Evolutionary conservation across 2,797 vertebrate genomes (phyloP).

Genomic region (Squalus acanthias): DNA sequence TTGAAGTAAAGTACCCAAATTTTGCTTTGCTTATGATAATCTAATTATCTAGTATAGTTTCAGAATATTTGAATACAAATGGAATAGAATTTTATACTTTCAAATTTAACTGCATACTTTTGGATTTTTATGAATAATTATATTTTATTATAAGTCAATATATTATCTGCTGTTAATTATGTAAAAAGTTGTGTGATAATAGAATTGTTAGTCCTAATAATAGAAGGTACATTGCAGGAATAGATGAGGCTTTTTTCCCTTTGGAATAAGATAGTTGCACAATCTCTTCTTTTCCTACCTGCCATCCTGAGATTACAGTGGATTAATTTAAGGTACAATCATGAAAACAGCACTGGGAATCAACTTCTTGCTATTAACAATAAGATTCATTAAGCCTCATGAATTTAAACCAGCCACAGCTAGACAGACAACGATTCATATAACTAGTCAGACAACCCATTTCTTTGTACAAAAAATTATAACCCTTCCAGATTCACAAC

Average conservation of each 20-base stretch:
- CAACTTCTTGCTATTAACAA: constrained; percentile 34
- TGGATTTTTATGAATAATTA: constrained; percentile 15
- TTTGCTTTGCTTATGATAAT: not conserved
- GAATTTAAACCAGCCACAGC: constrained; percentile 31
- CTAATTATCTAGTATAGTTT: not conserved
- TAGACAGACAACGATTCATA: constrained; percentile 32
- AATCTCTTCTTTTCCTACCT: constrained; percentile 30
- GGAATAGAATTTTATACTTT: constrained; percentile 29
- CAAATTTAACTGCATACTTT: not conserved
- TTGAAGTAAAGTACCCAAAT: not conserved
- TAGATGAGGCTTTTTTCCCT: not conserved
- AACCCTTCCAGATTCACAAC: constrained; percentile 64
- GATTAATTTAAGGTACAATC: constrained; percentile 36
- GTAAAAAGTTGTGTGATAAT: not conserved
- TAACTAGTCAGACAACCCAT: constrained; percentile 58
- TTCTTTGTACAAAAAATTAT: constrained; percentile 58
- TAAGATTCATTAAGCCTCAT: constrained; percentile 31
- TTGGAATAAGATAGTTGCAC: constrained; percentile 11
- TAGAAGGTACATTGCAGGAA: not conserved
- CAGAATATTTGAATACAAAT: not conserved
- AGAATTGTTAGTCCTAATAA: not conserved
- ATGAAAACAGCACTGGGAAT: constrained; percentile 32
- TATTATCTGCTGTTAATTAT: constrained; percentile 16
- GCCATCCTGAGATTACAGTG: constrained; percentile 20
- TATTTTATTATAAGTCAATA: not conserved